phyloP scores from a whole-genome alignment of 2,888 invertebrate genomes.

The Hedya salicella region DNA sequence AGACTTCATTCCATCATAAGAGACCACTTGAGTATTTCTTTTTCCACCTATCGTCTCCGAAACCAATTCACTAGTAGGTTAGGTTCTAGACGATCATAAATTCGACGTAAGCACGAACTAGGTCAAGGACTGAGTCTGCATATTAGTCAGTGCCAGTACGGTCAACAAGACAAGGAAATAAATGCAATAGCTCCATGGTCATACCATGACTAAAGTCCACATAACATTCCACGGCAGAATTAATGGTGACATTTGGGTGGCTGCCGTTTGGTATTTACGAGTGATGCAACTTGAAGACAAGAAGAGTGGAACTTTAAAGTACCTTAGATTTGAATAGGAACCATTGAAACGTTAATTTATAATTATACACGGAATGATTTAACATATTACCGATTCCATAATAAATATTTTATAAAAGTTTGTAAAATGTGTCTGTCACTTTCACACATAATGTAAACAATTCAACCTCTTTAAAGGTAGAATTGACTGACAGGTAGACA shows the following conservation, averaged over 20 bases:
- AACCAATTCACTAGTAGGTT: conserved; percentile 12
- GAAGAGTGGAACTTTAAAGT: conserved; percentile 4
- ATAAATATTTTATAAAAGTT: too few species aligned
- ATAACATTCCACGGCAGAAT: conserved; percentile 27
- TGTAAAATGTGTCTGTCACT: too few species aligned
- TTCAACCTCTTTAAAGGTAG: too few species aligned
- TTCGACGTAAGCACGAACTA: conserved; percentile 35
- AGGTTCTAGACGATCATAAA: conserved; percentile 25
- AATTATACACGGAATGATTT: too few species aligned
- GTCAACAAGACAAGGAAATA: conserved; percentile 34
- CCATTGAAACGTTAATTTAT: too few species aligned
- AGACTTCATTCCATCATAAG: too few species aligned
- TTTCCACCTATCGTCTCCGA: background rate
- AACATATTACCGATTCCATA: too few species aligned
- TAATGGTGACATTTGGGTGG: conserved; percentile 27
- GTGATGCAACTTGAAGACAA: conserved; percentile 6
- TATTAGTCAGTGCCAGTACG: conserved; percentile 39
- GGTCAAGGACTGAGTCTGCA: conserved; percentile 37
- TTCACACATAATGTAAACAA: too few species aligned
- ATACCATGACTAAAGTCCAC: conserved; percentile 31
- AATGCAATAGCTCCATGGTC: conserved; percentile 34
- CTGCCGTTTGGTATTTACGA: conserved; percentile 4
- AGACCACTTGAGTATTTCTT: too few species aligned
- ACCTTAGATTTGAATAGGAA: background rate
- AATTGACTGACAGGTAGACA: too few species aligned